phyloP scores from a whole-genome alignment of 2,888 invertebrate genomes.

The Cephus nigrinus region DNA sequence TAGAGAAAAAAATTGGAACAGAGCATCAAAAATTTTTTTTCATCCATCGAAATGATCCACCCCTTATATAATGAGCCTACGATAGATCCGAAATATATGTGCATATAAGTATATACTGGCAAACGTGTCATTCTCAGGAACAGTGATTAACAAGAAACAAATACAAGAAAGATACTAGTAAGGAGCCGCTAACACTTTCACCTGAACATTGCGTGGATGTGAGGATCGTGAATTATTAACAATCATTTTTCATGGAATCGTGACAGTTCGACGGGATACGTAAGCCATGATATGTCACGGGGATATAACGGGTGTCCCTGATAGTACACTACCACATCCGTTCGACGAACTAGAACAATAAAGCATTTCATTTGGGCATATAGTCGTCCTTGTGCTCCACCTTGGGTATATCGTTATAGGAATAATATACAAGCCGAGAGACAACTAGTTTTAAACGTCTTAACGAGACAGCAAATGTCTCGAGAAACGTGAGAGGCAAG shows the following conservation, averaged over 20 bases:
- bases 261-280: not conserved
- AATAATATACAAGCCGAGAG: not conserved
- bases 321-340: not conserved
- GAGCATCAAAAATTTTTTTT: not conserved
- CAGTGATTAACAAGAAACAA: not conserved
- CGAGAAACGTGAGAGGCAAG: not conserved
- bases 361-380: not conserved
- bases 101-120: not conserved
- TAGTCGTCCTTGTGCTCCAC: not conserved
- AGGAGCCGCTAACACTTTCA: not conserved
- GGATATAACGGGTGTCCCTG: not conserved
- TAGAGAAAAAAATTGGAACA: not conserved
- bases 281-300: not conserved
- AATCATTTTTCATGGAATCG: not conserved
- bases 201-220: not conserved
- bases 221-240: not conserved
- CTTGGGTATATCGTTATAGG: not conserved
- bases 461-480: no score
- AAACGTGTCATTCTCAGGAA: not conserved
- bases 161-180: not conserved
- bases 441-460: not conserved
- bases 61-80: not conserved
- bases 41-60: not conserved
- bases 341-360: not conserved
- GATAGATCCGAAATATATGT: not conserved